Evolutionary conservation across 1,140 invertebrate species (phyloP), one percentile per base, ranked within the genome.

Genomic region (Geopemphigus sp.): DNA sequence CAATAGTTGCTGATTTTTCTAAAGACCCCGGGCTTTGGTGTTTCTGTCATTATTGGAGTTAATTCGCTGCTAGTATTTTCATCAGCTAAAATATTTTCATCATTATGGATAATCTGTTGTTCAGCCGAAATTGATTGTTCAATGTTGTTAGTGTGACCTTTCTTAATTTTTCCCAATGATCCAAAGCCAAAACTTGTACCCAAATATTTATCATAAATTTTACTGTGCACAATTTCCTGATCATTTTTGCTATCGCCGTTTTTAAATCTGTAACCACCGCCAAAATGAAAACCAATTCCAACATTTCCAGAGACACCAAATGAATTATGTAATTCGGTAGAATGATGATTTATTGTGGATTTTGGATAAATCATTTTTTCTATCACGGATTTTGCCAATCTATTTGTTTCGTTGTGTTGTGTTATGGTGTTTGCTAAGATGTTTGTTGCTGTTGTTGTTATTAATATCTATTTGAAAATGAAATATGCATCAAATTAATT

Each of bases 181-280:
- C 74, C 74, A 78, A 78, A 78, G 50, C 74, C 74, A 63, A 78
- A 78, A 59, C 74, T 78, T 47, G 74, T 78, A n/a, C 74, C 74
- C 22, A 78, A 78, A 50, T 78, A 78, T 11, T 78, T 78, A 50
- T 78, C 74, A 50, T 78, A 63, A 6, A 78, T 63, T 63, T 61
- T 78, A 3, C 50, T 78, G 10, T 78, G 74, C 0, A 50, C 45
- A 47, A 78, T 78, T 50, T 47, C 3, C 5, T 63, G 56, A 26
- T 78, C 57, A 6, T 12, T 57, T 47, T 63, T 78, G n/a, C 74
- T 57, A 50, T 78, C 22, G 1, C 56, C 39, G 5, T 59, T 78
- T 29, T 78, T 78, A 17, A 78, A 63, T 63, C 74, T 47, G n/a
- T 78, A 78, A 1, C 74, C 74, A 4, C 57, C 24, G 0, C 74